A percentile compares a stretch with the other conserved stretches of the same genome.
Evolutionary conservation across 2,113 vertebrate species (phyloP).

Genomic region (Siniperca knerii): DNA sequence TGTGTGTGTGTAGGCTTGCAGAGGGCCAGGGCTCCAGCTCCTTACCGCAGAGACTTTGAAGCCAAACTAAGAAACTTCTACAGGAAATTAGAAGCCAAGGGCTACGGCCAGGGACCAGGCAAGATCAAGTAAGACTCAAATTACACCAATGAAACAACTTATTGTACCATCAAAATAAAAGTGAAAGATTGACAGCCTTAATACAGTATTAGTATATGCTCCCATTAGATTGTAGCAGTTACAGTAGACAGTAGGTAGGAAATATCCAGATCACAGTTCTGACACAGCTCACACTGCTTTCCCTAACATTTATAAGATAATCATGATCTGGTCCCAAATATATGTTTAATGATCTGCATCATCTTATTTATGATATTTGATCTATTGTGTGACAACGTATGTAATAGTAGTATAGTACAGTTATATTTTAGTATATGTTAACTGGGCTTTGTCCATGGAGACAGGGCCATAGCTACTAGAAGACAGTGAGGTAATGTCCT

Average conservation of each 20-base stretch:
- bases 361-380: neutral
- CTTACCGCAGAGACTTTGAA: conserved; percentile 98
- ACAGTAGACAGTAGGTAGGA: neutral
- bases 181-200: neutral
- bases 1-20: conserved; percentile 87
- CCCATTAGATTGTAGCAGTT: neutral
- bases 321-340: neutral
- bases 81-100: conserved; percentile 98
- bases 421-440: neutral
- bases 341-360: neutral
- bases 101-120: conserved; percentile 97
- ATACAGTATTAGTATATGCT: neutral
- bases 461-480: neutral
- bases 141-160: neutral
- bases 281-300: neutral
- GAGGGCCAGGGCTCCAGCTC: conserved; percentile 95
- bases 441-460: neutral
- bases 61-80: conserved; percentile 99
- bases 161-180: neutral
- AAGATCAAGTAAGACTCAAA: conserved; percentile 94
- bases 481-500: neutral
- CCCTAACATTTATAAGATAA: neutral
- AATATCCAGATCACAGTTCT: neutral
- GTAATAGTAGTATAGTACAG: neutral
- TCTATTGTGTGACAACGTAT: neutral